phyloP scores from a whole-genome alignment of 2,113 vertebrate genomes.

The Actenoides hombroni region DNA sequence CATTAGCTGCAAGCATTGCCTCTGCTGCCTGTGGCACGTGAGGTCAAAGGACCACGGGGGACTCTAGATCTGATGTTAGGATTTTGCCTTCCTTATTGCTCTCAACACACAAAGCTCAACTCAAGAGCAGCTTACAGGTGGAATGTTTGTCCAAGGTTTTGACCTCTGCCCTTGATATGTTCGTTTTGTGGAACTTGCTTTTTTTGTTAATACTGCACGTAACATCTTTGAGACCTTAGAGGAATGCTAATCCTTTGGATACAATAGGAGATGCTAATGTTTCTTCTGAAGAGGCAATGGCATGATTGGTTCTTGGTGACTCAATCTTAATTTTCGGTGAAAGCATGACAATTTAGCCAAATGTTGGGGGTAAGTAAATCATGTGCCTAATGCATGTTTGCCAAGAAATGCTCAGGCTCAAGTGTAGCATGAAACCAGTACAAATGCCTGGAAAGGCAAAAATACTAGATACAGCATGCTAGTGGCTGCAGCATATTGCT shows the following conservation, averaged over 20 bases:
- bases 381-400: accelerated
- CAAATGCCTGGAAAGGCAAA: not conserved
- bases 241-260: not conserved
- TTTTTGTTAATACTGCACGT: not conserved
- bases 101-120: not conserved
- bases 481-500: not conserved
- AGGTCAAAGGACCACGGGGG: not conserved
- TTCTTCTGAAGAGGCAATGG: not conserved
- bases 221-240: not conserved
- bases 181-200: not conserved
- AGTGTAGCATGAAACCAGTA: not conserved
- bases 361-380: not conserved
- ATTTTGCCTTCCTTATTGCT: not conserved
- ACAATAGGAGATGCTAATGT: accelerated
- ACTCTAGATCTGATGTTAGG: not conserved
- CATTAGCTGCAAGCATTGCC: not conserved
- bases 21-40: not conserved
- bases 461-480: not conserved
- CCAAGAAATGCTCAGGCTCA: not conserved
- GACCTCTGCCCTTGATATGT: not conserved
- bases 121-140: not conserved
- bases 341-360: not conserved
- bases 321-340: not conserved
- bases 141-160: not conserved
- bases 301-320: not conserved